Evolutionary conservation across 2,888 invertebrate genomes (phyloP).

Genomic region (Calameuta pallipes): DNA sequence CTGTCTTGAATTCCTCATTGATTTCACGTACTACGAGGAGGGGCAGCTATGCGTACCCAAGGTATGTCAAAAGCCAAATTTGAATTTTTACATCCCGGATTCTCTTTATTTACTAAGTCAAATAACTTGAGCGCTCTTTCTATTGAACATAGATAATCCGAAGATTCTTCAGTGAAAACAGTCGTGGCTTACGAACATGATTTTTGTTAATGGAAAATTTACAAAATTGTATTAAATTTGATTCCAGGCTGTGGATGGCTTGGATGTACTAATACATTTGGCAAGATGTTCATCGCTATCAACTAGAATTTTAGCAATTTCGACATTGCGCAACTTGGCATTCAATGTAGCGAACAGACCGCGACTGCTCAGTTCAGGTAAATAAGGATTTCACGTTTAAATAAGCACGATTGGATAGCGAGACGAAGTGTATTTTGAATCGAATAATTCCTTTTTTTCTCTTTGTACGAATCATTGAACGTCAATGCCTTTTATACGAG

Average conservation of each 20-base stretch:
- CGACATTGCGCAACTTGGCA: constrained; percentile 70
- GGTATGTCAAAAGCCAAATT: constrained; percentile 41
- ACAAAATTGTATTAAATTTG: background rate
- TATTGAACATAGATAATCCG: background rate
- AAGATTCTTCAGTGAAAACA: background rate
- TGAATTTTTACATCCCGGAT: background rate
- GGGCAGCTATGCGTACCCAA: constrained; percentile 69
- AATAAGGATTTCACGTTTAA: constrained; percentile 18
- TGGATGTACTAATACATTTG: constrained; percentile 59
- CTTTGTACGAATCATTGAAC: background rate
- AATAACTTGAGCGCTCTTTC: background rate
- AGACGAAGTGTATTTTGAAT: constrained; percentile 1
- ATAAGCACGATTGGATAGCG: background rate
- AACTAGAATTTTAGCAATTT: constrained; percentile 63
- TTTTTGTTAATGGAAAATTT: background rate
- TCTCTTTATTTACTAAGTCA: background rate
- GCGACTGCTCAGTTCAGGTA: constrained; percentile 69
- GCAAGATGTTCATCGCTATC: constrained; percentile 51
- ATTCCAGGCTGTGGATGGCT: constrained; percentile 53
- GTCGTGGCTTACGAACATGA: background rate
- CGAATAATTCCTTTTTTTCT: background rate
- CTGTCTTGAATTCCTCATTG: constrained; percentile 69
- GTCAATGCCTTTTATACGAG: background rate
- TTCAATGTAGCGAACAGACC: constrained; percentile 70
- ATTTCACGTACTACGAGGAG: constrained; percentile 69